Base-by-base conservation (phyloP, 1,140 invertebrate genomes). In the Penaeus japonicus region DNA sequence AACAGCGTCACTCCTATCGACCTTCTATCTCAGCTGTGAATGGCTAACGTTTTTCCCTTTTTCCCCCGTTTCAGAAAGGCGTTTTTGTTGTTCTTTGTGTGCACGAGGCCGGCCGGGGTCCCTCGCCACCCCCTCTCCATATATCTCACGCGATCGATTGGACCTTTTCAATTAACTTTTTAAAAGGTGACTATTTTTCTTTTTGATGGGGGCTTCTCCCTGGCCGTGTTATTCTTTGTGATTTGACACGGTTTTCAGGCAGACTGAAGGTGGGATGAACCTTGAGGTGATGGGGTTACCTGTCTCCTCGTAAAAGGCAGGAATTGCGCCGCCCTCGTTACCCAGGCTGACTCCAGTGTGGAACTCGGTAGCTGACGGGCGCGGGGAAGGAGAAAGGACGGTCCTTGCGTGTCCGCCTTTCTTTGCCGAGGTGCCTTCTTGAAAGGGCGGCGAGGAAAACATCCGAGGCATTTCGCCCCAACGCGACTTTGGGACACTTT, bases 121-220 rank as follows among this genome's bases (percentile, higher is more conserved):
- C 24, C 53, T 83, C 30, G 75, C 81, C 82, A 70, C 62, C 62
- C 54, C 24, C n/a, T 65, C 80, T 65, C 80, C 73, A 83, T 88
- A 78, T 83, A 88, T 88, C 87, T 88, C 62, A 55, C 87, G 80
- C 65, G 55, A 83, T 88, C 87, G 87, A 88, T 88, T 78, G 81
- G 87, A 1, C 57, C 80, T 83, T 84, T 88, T 88, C 87, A 88
- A 88, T 88, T 88, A 88, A 84, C 65, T 88, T 88, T 88, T 88
- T 88, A 83, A 88, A 84, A 88, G 87, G 87, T 83, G 87, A 88
- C 59, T 84, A 83, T 75, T 88, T 83, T 75, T 84, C 79, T 75
- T 82, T 88, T 54, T 57, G 62, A 35, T 75, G 79, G 85, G 85
- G 24, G 70, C 54, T 88, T 59, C 80, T 78, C 24, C 65, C 35